Percentiles rank a stretch among this genome's conserved stretches.
Evolutionary conservation across 2,797 vertebrate species (phyloP).

Genomic region (Anniella stebbinsi): DNA sequence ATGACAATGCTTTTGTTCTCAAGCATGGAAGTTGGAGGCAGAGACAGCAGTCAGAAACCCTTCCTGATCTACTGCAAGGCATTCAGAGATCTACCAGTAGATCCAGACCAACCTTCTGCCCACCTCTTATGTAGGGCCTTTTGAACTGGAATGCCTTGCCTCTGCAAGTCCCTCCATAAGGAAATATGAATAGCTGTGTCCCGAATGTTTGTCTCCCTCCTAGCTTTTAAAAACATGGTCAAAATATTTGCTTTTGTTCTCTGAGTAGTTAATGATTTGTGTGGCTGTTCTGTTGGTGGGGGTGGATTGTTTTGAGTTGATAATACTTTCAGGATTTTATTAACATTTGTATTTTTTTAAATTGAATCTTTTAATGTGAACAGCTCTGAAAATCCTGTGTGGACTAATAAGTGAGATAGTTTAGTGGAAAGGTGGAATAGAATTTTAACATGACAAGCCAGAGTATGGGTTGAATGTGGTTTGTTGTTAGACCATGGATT

Average conservation of each 20-base stretch:
- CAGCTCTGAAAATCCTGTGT: too few species aligned
- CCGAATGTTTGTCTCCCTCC: background rate
- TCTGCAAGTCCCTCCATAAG: background rate
- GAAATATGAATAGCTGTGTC: background rate
- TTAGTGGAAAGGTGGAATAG: too few species aligned
- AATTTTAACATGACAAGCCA: too few species aligned
- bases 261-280: too few species aligned
- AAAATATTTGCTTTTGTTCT: too few species aligned
- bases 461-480: too few species aligned
- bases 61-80: background rate
- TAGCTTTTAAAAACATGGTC: background rate
- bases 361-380: too few species aligned
- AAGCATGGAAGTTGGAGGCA: background rate
- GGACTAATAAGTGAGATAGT: background rate
- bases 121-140: background rate
- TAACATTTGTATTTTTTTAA: too few species aligned
- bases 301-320: too few species aligned
- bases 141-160: background rate
- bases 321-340: too few species aligned
- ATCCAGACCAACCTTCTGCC: background rate
- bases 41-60: background rate
- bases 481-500: too few species aligned
- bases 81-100: background rate
- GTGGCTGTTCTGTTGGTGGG: too few species aligned
- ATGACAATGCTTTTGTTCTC: background rate